Conservation (phyloP, 2,888 invertebrate genomes). For the Sesamia inferens region DNA sequence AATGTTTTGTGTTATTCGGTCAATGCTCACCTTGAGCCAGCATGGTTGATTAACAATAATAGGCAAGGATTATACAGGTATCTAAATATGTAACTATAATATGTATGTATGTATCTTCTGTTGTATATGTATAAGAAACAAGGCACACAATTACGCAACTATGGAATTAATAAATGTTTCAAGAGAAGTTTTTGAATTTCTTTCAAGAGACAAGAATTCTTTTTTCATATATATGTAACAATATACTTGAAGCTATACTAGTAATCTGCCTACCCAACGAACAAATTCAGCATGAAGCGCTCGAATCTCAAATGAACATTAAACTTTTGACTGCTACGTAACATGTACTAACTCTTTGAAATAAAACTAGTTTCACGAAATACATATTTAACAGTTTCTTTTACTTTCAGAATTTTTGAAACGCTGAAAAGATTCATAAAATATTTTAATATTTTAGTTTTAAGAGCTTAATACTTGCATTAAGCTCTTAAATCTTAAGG, state of each 20-base stretch:
- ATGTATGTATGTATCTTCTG: neutral
- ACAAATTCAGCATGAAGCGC: conserved; percentile 39
- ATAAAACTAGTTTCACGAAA: conserved; percentile 48
- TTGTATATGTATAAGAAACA: no score
- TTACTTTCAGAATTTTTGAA: conserved; percentile 41
- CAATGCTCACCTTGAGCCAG: neutral
- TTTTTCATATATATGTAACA: neutral
- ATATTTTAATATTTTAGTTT: no score
- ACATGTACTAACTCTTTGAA: conserved; percentile 40
- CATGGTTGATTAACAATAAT: neutral
- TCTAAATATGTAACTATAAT: no score
- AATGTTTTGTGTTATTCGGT: neutral
- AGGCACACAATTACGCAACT: no score
- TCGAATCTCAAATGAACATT: conserved; percentile 32
- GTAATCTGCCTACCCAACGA: conserved; percentile 14
- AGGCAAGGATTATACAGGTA: neutral
- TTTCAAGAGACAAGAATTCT: neutral
- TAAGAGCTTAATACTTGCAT: no score
- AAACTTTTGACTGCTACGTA: conserved; percentile 49
- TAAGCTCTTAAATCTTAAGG: conserved; percentile 12
- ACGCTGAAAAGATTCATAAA: no score
- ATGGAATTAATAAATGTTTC: no score
- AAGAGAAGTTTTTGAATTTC: no score
- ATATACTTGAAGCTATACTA: neutral
- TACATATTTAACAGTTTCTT: conserved; percentile 45